phyloP scores from a whole-genome alignment of 2,797 vertebrate species.

The Pangasius sanitwongsei region DNA sequence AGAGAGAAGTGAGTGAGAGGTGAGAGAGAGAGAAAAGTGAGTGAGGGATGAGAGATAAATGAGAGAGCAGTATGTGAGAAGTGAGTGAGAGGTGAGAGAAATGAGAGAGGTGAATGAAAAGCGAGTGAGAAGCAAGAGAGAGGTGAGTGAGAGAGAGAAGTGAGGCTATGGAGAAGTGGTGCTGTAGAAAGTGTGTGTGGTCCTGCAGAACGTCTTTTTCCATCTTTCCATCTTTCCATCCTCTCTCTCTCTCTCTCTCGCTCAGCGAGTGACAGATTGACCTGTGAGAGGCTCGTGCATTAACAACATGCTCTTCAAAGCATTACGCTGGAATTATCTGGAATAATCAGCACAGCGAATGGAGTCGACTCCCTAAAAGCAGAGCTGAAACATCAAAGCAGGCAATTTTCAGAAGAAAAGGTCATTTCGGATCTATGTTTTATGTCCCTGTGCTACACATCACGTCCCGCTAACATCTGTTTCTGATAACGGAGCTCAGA shows the following conservation, averaged over 20 bases:
- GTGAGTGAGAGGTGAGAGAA: too few species aligned
- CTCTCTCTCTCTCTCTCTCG: not conserved
- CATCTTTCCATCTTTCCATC: too few species aligned
- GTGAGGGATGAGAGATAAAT: too few species aligned
- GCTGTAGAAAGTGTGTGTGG: not conserved
- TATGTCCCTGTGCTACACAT: constrained; percentile 4
- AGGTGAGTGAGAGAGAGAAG: too few species aligned
- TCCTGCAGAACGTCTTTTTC: not conserved
- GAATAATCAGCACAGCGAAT: not conserved
- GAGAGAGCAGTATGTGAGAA: too few species aligned
- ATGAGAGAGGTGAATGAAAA: too few species aligned
- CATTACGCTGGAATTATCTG: not conserved
- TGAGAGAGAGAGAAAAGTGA: too few species aligned
- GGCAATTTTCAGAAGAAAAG: not conserved
- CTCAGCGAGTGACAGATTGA: not conserved
- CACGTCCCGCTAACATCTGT: constrained; percentile 27
- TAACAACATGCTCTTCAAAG: not conserved
- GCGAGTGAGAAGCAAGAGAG: too few species aligned
- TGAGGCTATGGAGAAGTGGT: not conserved
- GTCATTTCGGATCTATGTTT: not conserved
- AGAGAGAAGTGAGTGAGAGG: too few species aligned
- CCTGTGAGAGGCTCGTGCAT: not conserved
- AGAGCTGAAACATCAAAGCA: not conserved
- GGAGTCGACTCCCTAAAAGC: not conserved
- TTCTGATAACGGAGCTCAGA: not conserved